Conservation (phyloP, 2,888 invertebrate species). For the Drosophila eohydei region DNA sequence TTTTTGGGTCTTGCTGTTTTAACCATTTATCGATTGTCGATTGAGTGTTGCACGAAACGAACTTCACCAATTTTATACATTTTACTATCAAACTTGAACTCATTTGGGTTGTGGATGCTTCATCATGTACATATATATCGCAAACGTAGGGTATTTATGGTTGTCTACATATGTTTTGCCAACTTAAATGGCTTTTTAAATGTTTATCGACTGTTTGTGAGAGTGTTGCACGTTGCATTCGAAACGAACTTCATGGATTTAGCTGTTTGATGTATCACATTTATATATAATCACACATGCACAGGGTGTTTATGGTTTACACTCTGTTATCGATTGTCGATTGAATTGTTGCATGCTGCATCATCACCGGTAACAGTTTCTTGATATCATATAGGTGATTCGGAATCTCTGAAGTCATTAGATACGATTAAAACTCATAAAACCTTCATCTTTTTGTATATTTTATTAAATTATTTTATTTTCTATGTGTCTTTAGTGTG, state of each 20-base stretch:
- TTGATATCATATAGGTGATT: neutral
- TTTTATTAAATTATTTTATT: neutral
- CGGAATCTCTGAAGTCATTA: neutral
- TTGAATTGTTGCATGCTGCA: slow-evolving; percentile 2
- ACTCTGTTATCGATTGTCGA: neutral
- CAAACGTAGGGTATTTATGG: no score
- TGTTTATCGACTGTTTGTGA: neutral
- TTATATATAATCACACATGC: neutral
- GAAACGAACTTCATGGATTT: no score
- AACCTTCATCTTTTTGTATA: neutral
- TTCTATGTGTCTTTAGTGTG: neutral
- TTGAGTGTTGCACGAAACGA: slow-evolving; percentile 3
- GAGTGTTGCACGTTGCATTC: neutral
- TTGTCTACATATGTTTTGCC: neutral
- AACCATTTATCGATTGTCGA: slow-evolving; percentile 5
- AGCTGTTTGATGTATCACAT: neutral
- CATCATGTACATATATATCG: neutral
- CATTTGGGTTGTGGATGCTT: slow-evolving; percentile 3
- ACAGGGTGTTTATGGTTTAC: neutral
- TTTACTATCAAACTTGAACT: neutral
- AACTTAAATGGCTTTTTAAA: neutral
- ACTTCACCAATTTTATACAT: neutral
- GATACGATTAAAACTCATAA: no score
- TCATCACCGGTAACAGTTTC: neutral
- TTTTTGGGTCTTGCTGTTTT: neutral